These are phyloP conservation scores for Ophiothrix spiculata DNA, from an alignment of 35 echinoderm and acorn worm species.

Conservation along the genomic window DNA sequence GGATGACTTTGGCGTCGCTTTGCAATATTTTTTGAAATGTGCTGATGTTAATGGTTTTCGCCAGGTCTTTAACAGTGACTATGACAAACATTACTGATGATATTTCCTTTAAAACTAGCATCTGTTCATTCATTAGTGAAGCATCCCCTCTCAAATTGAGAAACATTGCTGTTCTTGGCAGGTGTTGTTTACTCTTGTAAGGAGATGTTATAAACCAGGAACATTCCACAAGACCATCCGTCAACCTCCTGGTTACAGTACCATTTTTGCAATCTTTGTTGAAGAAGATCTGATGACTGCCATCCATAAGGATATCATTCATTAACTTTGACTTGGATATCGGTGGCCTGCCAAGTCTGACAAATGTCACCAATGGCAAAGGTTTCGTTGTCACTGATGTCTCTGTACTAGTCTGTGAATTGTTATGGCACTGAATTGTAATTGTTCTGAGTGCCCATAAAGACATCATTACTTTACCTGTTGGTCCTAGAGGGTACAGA, in stretches of 20 bases:
- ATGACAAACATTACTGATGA: conserved; percentile 19
- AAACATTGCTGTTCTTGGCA: conserved; percentile 10
- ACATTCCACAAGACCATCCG: background rate
- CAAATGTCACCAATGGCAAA: conserved; percentile 16
- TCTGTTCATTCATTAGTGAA: conserved; percentile 20
- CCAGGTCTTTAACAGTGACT: conserved; percentile 20
- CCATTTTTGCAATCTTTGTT: conserved; percentile 26
- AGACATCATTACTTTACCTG: conserved; percentile 10
- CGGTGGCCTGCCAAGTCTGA: conserved; percentile 20
- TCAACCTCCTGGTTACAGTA: conserved; percentile 9
- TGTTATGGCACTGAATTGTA: conserved; percentile 4
- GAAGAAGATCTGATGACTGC: conserved; percentile 22
- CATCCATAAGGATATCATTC: conserved; percentile 22
- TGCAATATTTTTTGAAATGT: background rate
- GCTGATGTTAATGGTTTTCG: background rate
- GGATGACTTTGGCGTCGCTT: background rate
- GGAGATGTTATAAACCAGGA: background rate
- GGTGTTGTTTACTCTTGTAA: background rate
- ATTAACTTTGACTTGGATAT: conserved; percentile 29
- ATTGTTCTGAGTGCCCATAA: conserved; percentile 21
- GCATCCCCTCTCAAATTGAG: conserved; percentile 34
- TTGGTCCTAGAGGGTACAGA: conserved; percentile 22
- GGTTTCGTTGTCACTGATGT: conserved; percentile 9
- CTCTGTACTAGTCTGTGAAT: background rate
- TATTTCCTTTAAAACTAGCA: conserved; percentile 29